Base-by-base conservation (phyloP, 2,797 vertebrate species). In the Glyptemys insculpta region DNA sequence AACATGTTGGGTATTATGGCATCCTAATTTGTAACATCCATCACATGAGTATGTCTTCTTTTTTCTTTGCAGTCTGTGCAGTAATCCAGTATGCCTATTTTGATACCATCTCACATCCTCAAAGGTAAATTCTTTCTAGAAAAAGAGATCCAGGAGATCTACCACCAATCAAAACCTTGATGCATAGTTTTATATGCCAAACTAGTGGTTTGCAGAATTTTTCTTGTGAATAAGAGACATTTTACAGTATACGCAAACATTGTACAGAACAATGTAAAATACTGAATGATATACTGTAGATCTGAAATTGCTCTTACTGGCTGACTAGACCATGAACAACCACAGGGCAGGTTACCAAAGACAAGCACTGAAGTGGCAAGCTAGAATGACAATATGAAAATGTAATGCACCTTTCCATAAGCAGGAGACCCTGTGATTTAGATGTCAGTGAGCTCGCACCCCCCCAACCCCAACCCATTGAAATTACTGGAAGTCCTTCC, bases 361-460 rank as follows among this genome's bases (percentile, higher is more conserved):
- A 29, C 74, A 57, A 52, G 4, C 4, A 1, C 49, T 34, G 11
- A 83, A 91, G 23, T 91, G 59, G 10, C 10, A 37, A 31, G 59
- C 7, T 65, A n/a, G 34, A n/a, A n/a, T n/a, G 15, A 21, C 86
- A 34, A 59, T 2, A 11, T 0, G 0, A 12, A 8, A 52, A 3
- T 2, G 3, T 47, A 85, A 89, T 16, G 0, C 23, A 9, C 1
- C 12, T 65, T 65, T 65, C 31, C 59, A 65, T 65, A 31, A 65
- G 12, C 59, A 44, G 68, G 41, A 37, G 12, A 44, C 23, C 37
- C 68, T 12, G 23, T 74, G 37, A 74, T 44, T 74, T 74, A 44
- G 19, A 74, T 25, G 37, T 25, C n/a, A 44, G 4, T 74, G 68
- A 37, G 68, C 21, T 44, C 21, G 1, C 41, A 25, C 5, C 12